Percentiles rank a stretch among this genome's conserved stretches.
Conservation (phyloP, 2,113 vertebrate genomes). For the Phasianus colchicus region DNA sequence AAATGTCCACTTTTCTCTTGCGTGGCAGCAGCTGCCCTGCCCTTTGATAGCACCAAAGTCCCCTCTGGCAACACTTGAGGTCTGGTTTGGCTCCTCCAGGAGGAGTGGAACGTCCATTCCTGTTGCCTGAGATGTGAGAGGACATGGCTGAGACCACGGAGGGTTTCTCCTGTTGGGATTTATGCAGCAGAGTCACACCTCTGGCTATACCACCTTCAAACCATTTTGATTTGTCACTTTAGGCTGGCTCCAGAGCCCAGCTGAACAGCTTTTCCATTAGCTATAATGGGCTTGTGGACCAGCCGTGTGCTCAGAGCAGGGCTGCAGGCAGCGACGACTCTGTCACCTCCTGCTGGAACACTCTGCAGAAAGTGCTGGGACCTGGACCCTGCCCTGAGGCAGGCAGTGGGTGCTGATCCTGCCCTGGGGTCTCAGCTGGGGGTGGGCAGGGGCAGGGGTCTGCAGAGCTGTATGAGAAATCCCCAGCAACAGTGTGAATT, state of each 20-base stretch:
- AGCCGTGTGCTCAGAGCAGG: not conserved
- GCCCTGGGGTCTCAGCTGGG: not conserved
- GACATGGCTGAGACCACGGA: rapidly evolving
- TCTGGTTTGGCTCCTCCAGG: not conserved
- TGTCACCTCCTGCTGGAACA: not conserved
- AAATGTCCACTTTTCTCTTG: not conserved
- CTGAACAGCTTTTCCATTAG: not conserved
- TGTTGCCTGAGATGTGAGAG: not conserved
- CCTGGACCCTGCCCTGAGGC: not conserved
- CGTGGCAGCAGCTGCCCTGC: not conserved
- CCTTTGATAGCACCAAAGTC: not conserved
- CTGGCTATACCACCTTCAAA: not conserved
- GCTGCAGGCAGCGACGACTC: not conserved
- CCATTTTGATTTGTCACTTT: not conserved
- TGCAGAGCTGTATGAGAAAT: not conserved
- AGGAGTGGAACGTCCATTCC: rapidly evolving
- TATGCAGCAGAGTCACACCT: not conserved
- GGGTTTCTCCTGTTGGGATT: not conserved
- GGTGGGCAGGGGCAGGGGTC: not conserved
- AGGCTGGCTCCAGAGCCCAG: not conserved
- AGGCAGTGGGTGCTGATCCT: not conserved
- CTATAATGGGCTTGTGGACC: not conserved
- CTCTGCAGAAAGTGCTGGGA: not conserved
- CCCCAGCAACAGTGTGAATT: not conserved
- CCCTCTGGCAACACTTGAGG: not conserved